These are phyloP conservation scores for Pantala flavescens DNA, from an alignment of 1,140 invertebrate genomes.

Conservation along the genomic window DNA sequence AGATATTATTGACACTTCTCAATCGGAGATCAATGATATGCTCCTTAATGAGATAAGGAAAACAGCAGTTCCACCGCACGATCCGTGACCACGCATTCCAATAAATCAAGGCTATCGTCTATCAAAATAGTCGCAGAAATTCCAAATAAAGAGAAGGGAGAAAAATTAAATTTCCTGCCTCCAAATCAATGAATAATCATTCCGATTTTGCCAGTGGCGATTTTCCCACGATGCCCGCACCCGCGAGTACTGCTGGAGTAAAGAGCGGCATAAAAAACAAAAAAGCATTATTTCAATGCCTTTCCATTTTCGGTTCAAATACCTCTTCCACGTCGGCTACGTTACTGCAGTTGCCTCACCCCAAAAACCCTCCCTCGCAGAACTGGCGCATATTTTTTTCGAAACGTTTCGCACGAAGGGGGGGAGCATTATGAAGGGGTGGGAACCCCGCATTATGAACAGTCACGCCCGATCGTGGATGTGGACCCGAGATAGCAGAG, in stretches of 20 bases:
- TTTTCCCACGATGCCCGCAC: neutral
- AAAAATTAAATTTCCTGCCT: too few relatives aligned
- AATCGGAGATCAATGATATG: too few relatives aligned
- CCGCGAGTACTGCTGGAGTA: neutral
- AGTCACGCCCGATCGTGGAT: conserved; percentile 2
- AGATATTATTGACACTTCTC: too few relatives aligned
- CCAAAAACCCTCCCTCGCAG: neutral
- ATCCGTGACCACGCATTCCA: too few relatives aligned
- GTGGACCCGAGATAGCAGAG: neutral
- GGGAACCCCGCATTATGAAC: neutral
- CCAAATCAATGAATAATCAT: neutral
- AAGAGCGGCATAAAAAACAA: neutral
- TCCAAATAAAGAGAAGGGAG: too few relatives aligned
- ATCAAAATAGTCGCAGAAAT: too few relatives aligned
- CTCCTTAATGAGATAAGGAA: too few relatives aligned
- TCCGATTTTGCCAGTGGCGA: neutral
- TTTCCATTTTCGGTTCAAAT: neutral
- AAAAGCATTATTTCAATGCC: neutral
- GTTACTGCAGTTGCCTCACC: neutral
- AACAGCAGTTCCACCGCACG: too few relatives aligned
- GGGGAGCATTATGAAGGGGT: neutral
- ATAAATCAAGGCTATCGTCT: too few relatives aligned
- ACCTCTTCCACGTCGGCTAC: neutral
- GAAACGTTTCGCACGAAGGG: neutral
- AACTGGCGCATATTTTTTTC: conserved; percentile 2